These are phyloP conservation scores for Climacteris rufus DNA, from an alignment of 2,113 vertebrate species.

Conservation along the genomic window DNA sequence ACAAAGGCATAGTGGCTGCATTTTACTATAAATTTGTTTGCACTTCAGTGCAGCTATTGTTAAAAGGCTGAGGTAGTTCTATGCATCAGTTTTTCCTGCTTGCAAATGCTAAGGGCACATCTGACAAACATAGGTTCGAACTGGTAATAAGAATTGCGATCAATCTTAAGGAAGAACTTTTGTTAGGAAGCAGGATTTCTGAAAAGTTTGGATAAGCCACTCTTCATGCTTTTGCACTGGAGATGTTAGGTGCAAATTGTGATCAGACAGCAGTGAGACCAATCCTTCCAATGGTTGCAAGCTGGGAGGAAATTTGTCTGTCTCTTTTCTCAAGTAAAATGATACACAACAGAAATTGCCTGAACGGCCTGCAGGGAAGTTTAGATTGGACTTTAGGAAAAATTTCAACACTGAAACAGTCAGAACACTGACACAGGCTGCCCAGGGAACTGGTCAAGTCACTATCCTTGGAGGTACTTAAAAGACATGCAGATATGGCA, in stretches of 20 bases:
- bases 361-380: not conserved
- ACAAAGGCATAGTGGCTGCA: not conserved
- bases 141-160: not conserved
- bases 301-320: not conserved
- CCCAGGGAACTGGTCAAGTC: not conserved
- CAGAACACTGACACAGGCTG: not conserved
- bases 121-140: not conserved
- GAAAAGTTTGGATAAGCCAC: not conserved
- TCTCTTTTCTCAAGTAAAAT: not conserved
- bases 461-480: not conserved
- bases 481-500: rapidly evolving
- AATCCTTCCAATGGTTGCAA: not conserved
- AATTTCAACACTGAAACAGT: not conserved
- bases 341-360: not conserved
- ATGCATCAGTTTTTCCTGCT: not conserved
- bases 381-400: not conserved
- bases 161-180: not conserved
- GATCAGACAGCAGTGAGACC: not conserved
- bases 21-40: not conserved
- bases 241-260: not conserved
- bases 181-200: not conserved
- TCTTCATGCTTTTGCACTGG: not conserved
- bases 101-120: not conserved
- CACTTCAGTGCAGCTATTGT: not conserved
- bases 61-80: not conserved